Base-by-base conservation (phyloP, 1,140 invertebrate genomes). In the Cydia strobilella region DNA sequence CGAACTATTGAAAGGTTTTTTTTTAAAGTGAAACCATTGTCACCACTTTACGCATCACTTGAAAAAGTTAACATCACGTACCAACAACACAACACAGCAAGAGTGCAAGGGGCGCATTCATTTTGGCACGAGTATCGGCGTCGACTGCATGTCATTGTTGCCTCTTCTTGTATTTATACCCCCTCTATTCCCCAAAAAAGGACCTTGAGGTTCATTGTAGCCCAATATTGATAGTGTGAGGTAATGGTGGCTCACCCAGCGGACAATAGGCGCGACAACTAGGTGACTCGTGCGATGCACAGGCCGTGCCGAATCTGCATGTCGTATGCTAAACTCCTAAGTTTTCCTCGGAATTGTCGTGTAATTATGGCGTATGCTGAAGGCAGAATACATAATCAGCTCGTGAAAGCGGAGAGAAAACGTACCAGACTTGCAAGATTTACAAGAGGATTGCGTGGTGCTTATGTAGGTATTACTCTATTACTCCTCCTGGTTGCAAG, bases 201-300 rank as follows among this genome's bases (percentile, higher is more conserved):
- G 85, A 81, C 90, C 90, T 92, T 92, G 90, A 90, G 86, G 88
- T 87, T 90, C 90, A 90, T 90, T 90, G 90, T 92, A 90, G 90
- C 87, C 88, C 86, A 89, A 90, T 92, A 92, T 92, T 90, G 90
- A 87, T 88, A 86, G 88, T 87, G 82, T 92, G 89, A 92, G 89
- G 90, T 91, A 91, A 86, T 88, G 82, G 81, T 76, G 88, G 87
- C 88, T 90, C 89, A 85, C 88, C 89, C 89, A 89, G 81, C 81
- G 85, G 89, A 91, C 90, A 91, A 92, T 90, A 89, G 90, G 90
- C 82, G 89, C 84, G 88, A 92, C 89, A 92, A 83, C 87, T 91
- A 88, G 90, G 90, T 89, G 89, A 91, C 84, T 87, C 89, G 89
- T 87, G 84, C 88, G 83, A 51, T 74, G 79, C 83, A 91, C 89